Evolutionary conservation across 2,113 vertebrate genomes (phyloP), one percentile per base, ranked within the genome.

Genomic region (Noturus placidus): DNA sequence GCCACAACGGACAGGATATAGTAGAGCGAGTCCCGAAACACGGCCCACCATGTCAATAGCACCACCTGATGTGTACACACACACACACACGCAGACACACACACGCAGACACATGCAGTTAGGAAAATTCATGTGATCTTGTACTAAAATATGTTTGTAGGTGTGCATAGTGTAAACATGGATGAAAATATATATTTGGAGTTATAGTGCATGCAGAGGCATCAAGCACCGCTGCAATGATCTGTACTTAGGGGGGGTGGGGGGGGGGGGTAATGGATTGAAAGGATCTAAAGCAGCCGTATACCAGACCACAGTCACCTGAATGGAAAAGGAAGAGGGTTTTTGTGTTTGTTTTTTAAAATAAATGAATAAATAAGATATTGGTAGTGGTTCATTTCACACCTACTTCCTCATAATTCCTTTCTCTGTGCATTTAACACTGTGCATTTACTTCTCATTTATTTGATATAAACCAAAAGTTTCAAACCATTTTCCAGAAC

Each of bases 21-120:
- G 93, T 97, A 99, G 85, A 95, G 92, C 10, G 98, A 99, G 91
- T 99, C 98, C 59, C 98, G 96, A 93, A 96, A 99, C 89, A 99
- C 97, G 0, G 98, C 95, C 98, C 98, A 99, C 95, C 95, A 96
- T 1, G 97, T 99, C 91, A 99, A 94, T 65, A 93, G 88, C 86
- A 99, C 97, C 91, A 99, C 98, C 98, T 99, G 91, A 86, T 20
- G 61, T 77, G 87, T 88, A 46, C 14, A n/a, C 30, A 25, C 22
- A 81, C 20, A 72, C 15, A 61, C 25, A 22, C 33, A 38, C 33
- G 19, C 50, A 7, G 5, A 42, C 57, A 42, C 67, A 63, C 33
- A 89, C 46, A 85, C 42, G 5, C 10, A 65, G 3, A 50, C 69
- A 38, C 35, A 14, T 3, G 35, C 56, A 65, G 46, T 87, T 15